Percentiles rank a stretch among this genome's conserved stretches.
Conservation (phyloP, 2,113 vertebrate species). For the Pomatostomus ruficeps region DNA sequence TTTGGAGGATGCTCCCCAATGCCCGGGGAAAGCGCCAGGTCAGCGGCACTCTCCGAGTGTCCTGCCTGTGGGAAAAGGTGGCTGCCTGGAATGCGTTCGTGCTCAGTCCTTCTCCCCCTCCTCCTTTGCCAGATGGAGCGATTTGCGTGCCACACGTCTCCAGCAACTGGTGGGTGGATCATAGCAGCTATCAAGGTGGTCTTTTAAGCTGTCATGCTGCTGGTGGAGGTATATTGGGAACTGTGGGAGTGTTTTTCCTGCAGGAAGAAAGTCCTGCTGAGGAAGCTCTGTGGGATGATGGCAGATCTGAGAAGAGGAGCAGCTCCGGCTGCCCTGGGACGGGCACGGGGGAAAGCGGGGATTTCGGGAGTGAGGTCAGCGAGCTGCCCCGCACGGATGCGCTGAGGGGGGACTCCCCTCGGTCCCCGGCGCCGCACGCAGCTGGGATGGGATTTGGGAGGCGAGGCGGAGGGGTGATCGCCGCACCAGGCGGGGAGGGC, state of each 20-base stretch:
- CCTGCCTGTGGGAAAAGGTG: background rate
- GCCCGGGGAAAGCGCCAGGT: background rate
- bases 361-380: background rate
- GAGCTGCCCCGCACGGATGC: background rate
- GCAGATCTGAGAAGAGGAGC: background rate
- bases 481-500: background rate
- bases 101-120: background rate
- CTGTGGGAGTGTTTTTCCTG: constrained; percentile 7
- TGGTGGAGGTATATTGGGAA: constrained; percentile 12
- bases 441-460: background rate
- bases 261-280: background rate
- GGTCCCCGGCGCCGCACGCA: background rate
- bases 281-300: background rate
- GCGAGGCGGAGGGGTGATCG: background rate
- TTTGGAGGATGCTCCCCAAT: background rate
- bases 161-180: constrained; percentile 31
- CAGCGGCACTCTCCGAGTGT: background rate
- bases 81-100: background rate
- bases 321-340: background rate
- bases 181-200: constrained; percentile 33
- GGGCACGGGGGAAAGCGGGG: background rate
- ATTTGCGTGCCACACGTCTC: background rate
- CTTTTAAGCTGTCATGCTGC: background rate
- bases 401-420: background rate
- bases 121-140: constrained; percentile 18